Conservation (phyloP, 1,140 invertebrate species). For the Drosophila ogumai region DNA sequence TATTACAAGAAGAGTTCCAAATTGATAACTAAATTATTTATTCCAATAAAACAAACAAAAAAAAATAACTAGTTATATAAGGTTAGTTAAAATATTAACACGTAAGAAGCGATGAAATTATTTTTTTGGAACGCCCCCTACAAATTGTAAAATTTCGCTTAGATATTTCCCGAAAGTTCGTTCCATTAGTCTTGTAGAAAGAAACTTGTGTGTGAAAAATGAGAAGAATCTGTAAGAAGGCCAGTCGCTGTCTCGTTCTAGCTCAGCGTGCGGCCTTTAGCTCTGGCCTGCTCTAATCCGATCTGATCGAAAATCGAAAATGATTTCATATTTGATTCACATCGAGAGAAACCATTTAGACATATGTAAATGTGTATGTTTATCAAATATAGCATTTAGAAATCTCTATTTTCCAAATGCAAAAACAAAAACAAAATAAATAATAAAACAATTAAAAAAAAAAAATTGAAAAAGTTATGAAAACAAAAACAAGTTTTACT, state of each 20-base stretch:
- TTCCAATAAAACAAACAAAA: slow-evolving; percentile 5
- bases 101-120: slow-evolving; percentile 11
- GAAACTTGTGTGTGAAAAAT: neutral
- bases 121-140: slow-evolving; percentile 5
- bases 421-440: slow-evolving; percentile 28
- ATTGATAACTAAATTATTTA: slow-evolving; percentile 41
- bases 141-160: slow-evolving; percentile 14
- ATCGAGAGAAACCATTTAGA: slow-evolving; percentile 21
- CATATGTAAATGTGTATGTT: slow-evolving; percentile 21
- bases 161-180: slow-evolving; percentile 25
- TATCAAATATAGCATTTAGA: slow-evolving; percentile 67
- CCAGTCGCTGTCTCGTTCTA: slow-evolving; percentile 24
- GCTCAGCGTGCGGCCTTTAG: slow-evolving; percentile 16
- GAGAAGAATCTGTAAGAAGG: slow-evolving; percentile 12
- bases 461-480: slow-evolving; percentile 37
- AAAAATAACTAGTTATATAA: slow-evolving; percentile 18
- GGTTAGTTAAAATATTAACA: slow-evolving; percentile 30
- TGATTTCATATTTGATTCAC: slow-evolving; percentile 19
- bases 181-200: slow-evolving; percentile 24
- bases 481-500: slow-evolving; percentile 7
- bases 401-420: slow-evolving; percentile 50
- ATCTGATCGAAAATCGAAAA: slow-evolving; percentile 18
- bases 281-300: slow-evolving; percentile 48
- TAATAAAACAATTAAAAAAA: slow-evolving; percentile 13
- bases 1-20: slow-evolving; percentile 15